Percentiles rank a stretch among this genome's conserved stretches.
phyloP scores from a whole-genome alignment of 23 tunicate genomes.

The Oikopleura dioica region DNA sequence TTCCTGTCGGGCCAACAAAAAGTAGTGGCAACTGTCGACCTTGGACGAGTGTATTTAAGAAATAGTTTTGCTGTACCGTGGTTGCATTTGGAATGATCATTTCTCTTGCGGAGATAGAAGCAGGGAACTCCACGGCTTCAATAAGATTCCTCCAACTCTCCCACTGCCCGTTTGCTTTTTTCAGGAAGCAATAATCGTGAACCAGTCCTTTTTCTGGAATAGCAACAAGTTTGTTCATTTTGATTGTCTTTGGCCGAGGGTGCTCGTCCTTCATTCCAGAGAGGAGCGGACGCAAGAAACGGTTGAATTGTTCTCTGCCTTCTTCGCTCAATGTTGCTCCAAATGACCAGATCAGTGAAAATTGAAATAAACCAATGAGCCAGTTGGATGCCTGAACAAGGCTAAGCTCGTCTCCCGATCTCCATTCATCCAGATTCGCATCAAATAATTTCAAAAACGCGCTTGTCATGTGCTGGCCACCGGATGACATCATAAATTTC shows the following conservation, averaged over 20 bases:
- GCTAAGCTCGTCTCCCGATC: too few relatives aligned
- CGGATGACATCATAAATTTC: too few relatives aligned
- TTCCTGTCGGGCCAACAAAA: slow-evolving; percentile 92
- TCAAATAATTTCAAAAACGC: too few relatives aligned
- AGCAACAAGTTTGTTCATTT: slow-evolving; percentile 52
- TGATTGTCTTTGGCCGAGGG: slow-evolving; percentile 76
- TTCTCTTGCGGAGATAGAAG: slow-evolving; percentile 29
- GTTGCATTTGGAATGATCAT: slow-evolving; percentile 67
- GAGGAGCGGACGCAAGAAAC: slow-evolving; percentile 43
- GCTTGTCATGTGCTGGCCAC: too few relatives aligned
- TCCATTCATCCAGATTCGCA: too few relatives aligned
- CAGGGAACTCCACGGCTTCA: not conserved
- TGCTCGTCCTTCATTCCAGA: slow-evolving; percentile 48
- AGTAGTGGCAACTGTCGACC: slow-evolving; percentile 22
- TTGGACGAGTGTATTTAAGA: slow-evolving; percentile 34
- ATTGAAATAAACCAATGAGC: slow-evolving; percentile 76
- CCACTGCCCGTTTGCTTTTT: slow-evolving; percentile 59
- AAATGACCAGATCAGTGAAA: slow-evolving; percentile 61
- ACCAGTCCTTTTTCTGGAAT: slow-evolving; percentile 77
- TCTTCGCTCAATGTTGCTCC: slow-evolving; percentile 84
- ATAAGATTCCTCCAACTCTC: slow-evolving; percentile 42
- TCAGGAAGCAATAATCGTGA: slow-evolving; percentile 59
- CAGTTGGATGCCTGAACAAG: slow-evolving; percentile 41
- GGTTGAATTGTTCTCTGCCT: slow-evolving; percentile 45
- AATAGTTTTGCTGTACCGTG: slow-evolving; percentile 79